These are phyloP conservation scores for Neria commutata DNA, from an alignment of 2,888 invertebrate genomes.

Conservation along the genomic window DNA sequence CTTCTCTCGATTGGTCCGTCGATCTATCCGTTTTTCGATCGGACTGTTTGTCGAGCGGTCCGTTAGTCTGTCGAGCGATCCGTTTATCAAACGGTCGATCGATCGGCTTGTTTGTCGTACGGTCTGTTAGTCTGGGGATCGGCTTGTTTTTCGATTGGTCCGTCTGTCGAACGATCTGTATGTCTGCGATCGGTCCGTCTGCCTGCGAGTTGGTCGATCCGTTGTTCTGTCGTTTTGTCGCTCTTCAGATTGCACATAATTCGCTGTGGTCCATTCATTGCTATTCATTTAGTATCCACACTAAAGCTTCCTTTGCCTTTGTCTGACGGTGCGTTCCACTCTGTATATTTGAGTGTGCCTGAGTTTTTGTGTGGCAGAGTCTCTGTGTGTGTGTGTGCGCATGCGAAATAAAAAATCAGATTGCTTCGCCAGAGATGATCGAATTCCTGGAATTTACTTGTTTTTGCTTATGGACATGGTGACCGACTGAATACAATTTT, in stretches of 20 bases:
- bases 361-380: not conserved
- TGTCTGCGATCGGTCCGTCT: not conserved
- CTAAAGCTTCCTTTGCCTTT: constrained; percentile 3
- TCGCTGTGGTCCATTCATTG: constrained; percentile 17
- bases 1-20: not conserved
- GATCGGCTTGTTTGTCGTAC: not conserved
- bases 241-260: too few relatives aligned
- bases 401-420: constrained; percentile 27
- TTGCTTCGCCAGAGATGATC: constrained; percentile 45
- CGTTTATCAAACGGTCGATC: constrained; percentile 10
- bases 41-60: not conserved
- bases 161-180: not conserved
- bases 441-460: constrained; percentile 51
- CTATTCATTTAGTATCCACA: not conserved
- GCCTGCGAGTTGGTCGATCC: constrained; percentile 3
- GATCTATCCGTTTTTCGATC: not conserved
- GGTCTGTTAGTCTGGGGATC: not conserved
- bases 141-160: not conserved
- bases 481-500: constrained; percentile 35
- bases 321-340: too few relatives aligned
- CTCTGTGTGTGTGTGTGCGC: constrained; percentile 10
- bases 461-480: constrained; percentile 22
- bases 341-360: not conserved
- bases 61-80: constrained; percentile 3
- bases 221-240: constrained; percentile 16